Evolutionary conservation across 1,140 invertebrate species (phyloP).

Genomic region (Caenorhabditis tropicalis): DNA sequence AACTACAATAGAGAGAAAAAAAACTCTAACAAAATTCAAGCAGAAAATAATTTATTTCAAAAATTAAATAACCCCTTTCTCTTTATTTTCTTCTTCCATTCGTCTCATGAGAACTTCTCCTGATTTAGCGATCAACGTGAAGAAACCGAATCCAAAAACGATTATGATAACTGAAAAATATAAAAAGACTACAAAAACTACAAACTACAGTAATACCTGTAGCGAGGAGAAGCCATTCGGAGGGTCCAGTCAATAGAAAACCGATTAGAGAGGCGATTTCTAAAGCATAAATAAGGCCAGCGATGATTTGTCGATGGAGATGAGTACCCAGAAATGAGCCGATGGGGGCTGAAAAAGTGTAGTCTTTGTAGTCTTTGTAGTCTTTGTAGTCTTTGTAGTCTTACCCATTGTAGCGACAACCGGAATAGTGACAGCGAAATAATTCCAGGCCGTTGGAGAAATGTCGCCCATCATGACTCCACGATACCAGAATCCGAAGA

Average conservation of each 20-base stretch:
- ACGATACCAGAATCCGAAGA: slow-evolving; percentile 61
- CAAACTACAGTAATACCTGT: neutral
- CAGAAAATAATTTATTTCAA: neutral
- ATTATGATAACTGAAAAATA: slow-evolving; percentile 23
- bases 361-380: no score
- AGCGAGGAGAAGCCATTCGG: neutral
- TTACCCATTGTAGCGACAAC: slow-evolving; percentile 59
- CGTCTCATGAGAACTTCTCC: slow-evolving; percentile 13
- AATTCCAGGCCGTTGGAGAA: slow-evolving; percentile 50
- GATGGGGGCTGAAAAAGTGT: slow-evolving; percentile 46
- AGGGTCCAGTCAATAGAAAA: slow-evolving; percentile 49
- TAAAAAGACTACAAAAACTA: no score
- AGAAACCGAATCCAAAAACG: slow-evolving; percentile 8
- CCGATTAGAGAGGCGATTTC: slow-evolving; percentile 58
- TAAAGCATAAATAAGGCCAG: slow-evolving; percentile 57
- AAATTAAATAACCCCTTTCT: neutral
- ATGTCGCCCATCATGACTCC: slow-evolving; percentile 58
- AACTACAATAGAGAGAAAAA: no score
- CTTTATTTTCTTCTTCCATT: neutral
- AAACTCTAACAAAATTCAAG: no score
- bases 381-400: no score
- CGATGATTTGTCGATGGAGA: slow-evolving; percentile 64
- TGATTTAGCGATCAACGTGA: slow-evolving; percentile 24
- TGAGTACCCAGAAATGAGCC: slow-evolving; percentile 63
- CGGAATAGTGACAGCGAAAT: slow-evolving; percentile 56